Evolutionary conservation across 2,888 invertebrate species (phyloP).

Genomic region (Pseudeuparius sepicola): DNA sequence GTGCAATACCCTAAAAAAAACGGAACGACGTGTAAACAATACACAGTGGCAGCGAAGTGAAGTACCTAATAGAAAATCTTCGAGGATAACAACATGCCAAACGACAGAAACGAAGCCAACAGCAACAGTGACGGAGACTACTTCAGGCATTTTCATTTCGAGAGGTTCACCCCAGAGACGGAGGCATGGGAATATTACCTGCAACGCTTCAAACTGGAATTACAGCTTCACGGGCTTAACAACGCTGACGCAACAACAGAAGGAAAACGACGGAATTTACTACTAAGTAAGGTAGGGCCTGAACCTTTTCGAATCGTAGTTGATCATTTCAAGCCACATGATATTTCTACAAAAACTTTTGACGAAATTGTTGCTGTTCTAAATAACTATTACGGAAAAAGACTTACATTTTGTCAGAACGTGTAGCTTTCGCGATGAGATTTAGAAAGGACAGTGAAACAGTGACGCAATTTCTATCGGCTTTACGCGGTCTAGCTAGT

Average conservation of each 20-base stretch:
- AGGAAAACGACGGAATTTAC: conserved; percentile 1
- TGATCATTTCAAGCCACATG: conserved; percentile 8
- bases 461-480: conserved; percentile 13
- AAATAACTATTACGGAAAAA: no score
- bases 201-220: conserved; percentile 3
- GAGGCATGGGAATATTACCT: background rate
- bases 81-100: no score
- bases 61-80: no score
- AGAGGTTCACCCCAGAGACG: background rate
- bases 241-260: background rate
- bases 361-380: background rate
- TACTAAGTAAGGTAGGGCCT: conserved; percentile 6
- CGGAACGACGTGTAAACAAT: no score
- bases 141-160: background rate
- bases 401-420: conserved; percentile 1
- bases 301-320: conserved; percentile 6
- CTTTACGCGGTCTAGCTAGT: conserved; percentile 14
- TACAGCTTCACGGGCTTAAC: background rate
- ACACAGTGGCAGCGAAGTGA: no score
- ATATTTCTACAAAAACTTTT: background rate
- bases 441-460: conserved; percentile 1
- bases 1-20: no score
- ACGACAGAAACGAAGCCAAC: no score
- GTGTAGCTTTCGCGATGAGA: background rate
- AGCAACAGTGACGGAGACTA: no score